These are phyloP conservation scores for Meghimatium bilineatum DNA, from an alignment of 2,888 invertebrate species.

Conservation along the genomic window DNA sequence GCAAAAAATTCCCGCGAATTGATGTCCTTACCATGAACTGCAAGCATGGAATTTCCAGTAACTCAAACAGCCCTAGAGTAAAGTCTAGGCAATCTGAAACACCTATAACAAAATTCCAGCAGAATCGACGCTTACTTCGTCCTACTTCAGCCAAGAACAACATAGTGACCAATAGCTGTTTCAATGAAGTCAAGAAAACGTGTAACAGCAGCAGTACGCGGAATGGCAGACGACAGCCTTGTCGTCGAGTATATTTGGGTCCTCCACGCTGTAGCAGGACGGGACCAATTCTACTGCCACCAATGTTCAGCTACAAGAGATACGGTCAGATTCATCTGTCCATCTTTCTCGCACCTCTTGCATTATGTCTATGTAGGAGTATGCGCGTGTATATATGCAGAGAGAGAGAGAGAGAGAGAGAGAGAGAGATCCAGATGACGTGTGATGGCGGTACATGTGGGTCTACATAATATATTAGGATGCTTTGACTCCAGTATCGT, in stretches of 20 bases:
- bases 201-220: not conserved
- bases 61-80: too few species aligned
- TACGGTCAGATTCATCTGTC: not conserved
- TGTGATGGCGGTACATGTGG: too few species aligned
- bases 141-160: not conserved
- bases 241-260: not conserved
- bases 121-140: not conserved
- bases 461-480: too few species aligned
- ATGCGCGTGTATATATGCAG: too few species aligned
- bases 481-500: too few species aligned
- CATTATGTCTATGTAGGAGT: not conserved
- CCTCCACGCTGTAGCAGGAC: not conserved
- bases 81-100: not conserved
- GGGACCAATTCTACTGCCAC: not conserved
- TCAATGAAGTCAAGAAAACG: too few species aligned
- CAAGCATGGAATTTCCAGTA: not conserved
- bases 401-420: too few species aligned
- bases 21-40: not conserved
- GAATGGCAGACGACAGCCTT: not conserved
- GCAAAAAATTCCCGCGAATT: not conserved
- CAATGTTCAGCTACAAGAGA: not conserved
- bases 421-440: too few species aligned
- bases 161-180: not conserved
- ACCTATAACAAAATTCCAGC: not conserved
- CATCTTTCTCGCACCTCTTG: not conserved